These are phyloP conservation scores for Protomyctophum bolini DNA, from an alignment of 2,113 vertebrate species.

Conservation along the genomic window DNA sequence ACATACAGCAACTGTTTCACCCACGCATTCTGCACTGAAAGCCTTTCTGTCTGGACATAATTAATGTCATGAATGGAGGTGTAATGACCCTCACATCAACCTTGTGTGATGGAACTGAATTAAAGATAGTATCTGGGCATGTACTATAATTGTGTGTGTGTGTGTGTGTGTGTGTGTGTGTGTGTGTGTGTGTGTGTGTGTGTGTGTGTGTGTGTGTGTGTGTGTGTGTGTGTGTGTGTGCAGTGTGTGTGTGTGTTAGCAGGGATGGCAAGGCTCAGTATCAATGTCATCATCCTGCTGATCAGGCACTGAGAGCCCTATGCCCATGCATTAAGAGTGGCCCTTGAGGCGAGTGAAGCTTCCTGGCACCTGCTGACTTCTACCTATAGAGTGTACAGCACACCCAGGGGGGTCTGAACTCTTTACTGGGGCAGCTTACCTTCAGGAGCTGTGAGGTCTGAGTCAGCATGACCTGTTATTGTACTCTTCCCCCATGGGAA, in stretches of 20 bases:
- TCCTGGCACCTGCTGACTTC: constrained; percentile 39
- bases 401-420: neutral
- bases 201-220: constrained; percentile 6
- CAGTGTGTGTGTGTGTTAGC: constrained; percentile 16
- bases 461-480: too few relatives aligned
- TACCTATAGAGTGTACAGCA: constrained; percentile 31
- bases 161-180: too few relatives aligned
- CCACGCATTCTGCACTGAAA: constrained; percentile 47
- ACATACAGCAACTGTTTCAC: constrained; percentile 17
- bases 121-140: constrained; percentile 76
- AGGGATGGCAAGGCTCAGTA: constrained; percentile 43
- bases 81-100: constrained; percentile 74
- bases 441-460: too few relatives aligned
- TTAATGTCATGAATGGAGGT: constrained; percentile 74
- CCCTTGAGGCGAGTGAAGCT: constrained; percentile 45
- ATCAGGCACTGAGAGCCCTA: constrained; percentile 53
- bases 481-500: too few relatives aligned
- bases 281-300: constrained; percentile 70
- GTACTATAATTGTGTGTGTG: constrained; percentile 31
- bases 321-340: constrained; percentile 53
- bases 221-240: constrained; percentile 21
- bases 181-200: constrained; percentile 4
- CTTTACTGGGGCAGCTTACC: too few relatives aligned
- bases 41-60: constrained; percentile 65
- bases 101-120: constrained; percentile 75